Evolutionary conservation across 2,797 vertebrate species (phyloP).

Genomic region (Acanthornis magna): DNA sequence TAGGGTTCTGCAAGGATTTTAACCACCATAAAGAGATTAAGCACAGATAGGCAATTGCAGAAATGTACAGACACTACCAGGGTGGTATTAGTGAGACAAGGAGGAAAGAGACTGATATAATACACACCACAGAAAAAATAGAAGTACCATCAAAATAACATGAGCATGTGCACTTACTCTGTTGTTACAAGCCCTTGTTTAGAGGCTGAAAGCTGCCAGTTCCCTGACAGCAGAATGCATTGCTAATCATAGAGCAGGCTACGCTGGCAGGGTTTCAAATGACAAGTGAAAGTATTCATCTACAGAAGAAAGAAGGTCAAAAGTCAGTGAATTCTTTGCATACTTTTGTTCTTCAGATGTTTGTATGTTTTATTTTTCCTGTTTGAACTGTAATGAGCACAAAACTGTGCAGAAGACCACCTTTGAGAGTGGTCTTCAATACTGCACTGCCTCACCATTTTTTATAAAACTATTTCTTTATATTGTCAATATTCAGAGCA

Average conservation of each 20-base stretch:
- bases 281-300: background rate
- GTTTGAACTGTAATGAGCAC: background rate
- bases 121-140: background rate
- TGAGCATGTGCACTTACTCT: background rate
- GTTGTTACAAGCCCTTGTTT: background rate
- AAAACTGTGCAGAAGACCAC: background rate
- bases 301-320: background rate
- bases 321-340: slow-evolving; percentile 2
- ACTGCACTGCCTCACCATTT: background rate
- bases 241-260: background rate
- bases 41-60: background rate
- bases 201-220: background rate
- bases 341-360: background rate
- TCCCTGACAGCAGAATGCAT: background rate
- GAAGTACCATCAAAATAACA: background rate
- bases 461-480: background rate
- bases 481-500: background rate
- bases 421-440: background rate
- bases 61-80: background rate
- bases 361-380: background rate
- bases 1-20: slow-evolving; percentile 29
- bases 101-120: background rate
- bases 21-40: background rate
- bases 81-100: background rate
- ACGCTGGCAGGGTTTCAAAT: background rate